Conservation (phyloP, 2,888 invertebrate species). For the Melieria omissa region DNA sequence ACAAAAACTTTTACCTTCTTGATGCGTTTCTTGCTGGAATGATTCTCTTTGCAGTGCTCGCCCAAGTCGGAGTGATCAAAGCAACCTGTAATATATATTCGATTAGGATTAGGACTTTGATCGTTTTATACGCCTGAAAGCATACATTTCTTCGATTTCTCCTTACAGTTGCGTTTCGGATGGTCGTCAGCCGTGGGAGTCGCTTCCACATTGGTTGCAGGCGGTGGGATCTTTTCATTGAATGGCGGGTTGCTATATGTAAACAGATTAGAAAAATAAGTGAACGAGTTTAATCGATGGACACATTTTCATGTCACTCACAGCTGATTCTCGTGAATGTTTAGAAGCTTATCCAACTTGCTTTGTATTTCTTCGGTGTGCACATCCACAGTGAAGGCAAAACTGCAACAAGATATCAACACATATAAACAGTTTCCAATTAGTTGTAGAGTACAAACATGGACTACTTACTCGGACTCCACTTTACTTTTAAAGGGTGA, state of each 20-base stretch:
- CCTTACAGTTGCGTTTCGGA: conserved; percentile 57
- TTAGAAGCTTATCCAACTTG: conserved; percentile 58
- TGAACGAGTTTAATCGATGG: not conserved
- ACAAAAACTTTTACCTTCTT: conserved; percentile 54
- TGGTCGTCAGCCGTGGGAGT: conserved; percentile 50
- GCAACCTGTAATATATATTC: conserved; percentile 49
- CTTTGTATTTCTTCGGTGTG: conserved; percentile 59
- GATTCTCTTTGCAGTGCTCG: conserved; percentile 64
- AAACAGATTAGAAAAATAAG: conserved; percentile 2
- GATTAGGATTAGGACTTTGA: not conserved
- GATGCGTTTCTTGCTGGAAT: conserved; percentile 63
- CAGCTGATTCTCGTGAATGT: conserved; percentile 54
- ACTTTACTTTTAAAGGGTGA: conserved; percentile 56
- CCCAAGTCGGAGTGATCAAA: conserved; percentile 62
- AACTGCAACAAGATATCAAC: conserved; percentile 19
- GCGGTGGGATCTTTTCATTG: conserved; percentile 42
- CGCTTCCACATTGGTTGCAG: conserved; percentile 45
- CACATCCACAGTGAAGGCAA: conserved; percentile 48
- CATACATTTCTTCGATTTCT: conserved; percentile 63
- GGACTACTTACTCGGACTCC: conserved; percentile 54
- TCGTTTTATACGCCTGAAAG: not conserved
- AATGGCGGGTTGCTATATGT: conserved; percentile 35
- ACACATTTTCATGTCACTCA: conserved; percentile 31
- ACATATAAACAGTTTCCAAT: not conserved
- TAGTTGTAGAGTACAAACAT: not conserved